phyloP scores from a whole-genome alignment of 2,797 vertebrate species.

The Urocyon cinereoargenteus region DNA sequence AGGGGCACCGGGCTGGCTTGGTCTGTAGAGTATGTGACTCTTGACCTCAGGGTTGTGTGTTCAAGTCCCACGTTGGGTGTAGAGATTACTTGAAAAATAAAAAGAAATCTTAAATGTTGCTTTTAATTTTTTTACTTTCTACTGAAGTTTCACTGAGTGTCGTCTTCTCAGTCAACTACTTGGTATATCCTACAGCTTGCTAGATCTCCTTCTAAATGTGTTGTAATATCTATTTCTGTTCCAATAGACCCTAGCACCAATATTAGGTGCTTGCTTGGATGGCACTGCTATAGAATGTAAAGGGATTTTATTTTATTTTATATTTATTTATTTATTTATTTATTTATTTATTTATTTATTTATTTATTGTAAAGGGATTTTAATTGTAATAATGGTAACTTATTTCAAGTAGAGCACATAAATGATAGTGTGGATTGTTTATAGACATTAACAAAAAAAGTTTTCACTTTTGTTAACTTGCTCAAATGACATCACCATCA shows the following conservation, averaged over 20 bases:
- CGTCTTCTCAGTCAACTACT: background rate
- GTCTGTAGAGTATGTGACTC: no score
- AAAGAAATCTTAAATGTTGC: background rate
- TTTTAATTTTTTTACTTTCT: background rate
- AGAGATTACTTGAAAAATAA: no score
- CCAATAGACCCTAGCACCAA: background rate
- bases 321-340: no score
- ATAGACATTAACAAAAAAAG: background rate
- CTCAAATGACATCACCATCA: background rate
- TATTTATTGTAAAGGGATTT: background rate
- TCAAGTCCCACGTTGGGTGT: no score
- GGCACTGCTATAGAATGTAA: background rate
- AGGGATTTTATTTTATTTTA: conserved; percentile 5
- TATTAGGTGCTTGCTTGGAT: background rate
- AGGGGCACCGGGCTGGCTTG: no score
- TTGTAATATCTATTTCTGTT: background rate
- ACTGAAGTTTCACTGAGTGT: background rate
- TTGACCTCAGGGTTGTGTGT: no score
- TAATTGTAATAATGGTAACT: background rate
- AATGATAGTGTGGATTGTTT: background rate
- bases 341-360: no score
- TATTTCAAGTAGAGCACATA: background rate
- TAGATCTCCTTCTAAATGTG: background rate
- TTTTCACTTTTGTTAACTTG: background rate
- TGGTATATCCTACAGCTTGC: background rate